Percentiles rank a stretch among this genome's conserved stretches.
phyloP scores from a whole-genome alignment of 2,113 vertebrate genomes.

The Delphinapterus leucas region DNA sequence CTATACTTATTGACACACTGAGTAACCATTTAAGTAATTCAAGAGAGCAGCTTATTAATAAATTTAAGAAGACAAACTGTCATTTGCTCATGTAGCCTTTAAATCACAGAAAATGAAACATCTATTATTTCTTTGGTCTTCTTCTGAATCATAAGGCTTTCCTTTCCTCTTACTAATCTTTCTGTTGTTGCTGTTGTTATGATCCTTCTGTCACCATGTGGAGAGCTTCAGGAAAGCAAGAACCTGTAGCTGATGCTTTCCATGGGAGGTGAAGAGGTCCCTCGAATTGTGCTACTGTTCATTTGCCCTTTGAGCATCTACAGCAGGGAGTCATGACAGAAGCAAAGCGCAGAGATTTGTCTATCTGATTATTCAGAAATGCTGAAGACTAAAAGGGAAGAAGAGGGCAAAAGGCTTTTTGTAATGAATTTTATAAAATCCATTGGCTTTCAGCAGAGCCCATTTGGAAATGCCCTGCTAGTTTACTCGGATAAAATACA shows the following conservation, averaged over 20 bases:
- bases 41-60: constrained; percentile 77
- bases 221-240: constrained; percentile 71
- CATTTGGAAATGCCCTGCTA: constrained; percentile 63
- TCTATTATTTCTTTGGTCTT: constrained; percentile 58
- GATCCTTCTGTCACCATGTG: constrained; percentile 66
- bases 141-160: not conserved
- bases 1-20: constrained; percentile 80
- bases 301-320: constrained; percentile 79
- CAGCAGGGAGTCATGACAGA: constrained; percentile 71
- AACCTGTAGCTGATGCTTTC: constrained; percentile 78
- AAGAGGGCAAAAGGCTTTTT: constrained; percentile 73
- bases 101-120: constrained; percentile 72
- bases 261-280: constrained; percentile 78
- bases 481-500: constrained; percentile 70
- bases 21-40: constrained; percentile 82
- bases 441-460: constrained; percentile 57
- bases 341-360: constrained; percentile 71
- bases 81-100: constrained; percentile 74
- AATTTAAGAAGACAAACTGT: constrained; percentile 73
- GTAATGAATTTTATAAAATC: constrained; percentile 74
- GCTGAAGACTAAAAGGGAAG: constrained; percentile 72
- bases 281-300: constrained; percentile 78
- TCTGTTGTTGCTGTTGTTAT: constrained; percentile 50
- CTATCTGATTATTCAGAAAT: constrained; percentile 80
- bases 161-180: constrained; percentile 36